phyloP scores from a whole-genome alignment of 2,888 invertebrate species.

The Trissoscelio sp. region DNA sequence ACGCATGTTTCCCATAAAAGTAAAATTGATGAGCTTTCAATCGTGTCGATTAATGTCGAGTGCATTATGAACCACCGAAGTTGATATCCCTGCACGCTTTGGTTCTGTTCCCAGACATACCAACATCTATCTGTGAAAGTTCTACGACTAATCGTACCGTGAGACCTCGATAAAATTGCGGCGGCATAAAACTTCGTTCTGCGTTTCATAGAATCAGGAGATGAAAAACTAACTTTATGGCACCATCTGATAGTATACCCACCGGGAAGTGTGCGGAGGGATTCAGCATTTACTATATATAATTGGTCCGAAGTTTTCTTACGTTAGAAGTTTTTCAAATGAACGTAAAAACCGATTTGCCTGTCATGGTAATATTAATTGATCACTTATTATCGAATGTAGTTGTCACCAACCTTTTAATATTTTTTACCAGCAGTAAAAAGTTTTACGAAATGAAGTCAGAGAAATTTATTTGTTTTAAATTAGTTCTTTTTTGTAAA shows the following conservation, averaged over 20 bases:
- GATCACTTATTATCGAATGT: conserved; percentile 16
- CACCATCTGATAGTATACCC: conserved; percentile 75
- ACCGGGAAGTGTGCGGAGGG: conserved; percentile 38
- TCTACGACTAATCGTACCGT: conserved; percentile 37
- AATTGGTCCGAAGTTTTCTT: conserved; percentile 71
- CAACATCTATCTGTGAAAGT: conserved; percentile 47
- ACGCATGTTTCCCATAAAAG: too few relatives aligned
- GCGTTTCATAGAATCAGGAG: conserved; percentile 70
- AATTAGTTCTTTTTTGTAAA: too few relatives aligned
- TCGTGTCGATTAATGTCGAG: conserved; percentile 41
- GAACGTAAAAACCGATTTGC: conserved; percentile 32
- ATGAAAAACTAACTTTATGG: conserved; percentile 77
- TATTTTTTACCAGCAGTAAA: too few relatives aligned
- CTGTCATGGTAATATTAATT: conserved; percentile 31
- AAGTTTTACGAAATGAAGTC: too few relatives aligned
- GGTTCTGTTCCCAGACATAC: conserved; percentile 4
- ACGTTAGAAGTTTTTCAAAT: conserved; percentile 30
- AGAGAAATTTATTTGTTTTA: too few relatives aligned
- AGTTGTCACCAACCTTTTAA: too few relatives aligned
- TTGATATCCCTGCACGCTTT: conserved; percentile 9
- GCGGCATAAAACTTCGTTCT: conserved; percentile 69
- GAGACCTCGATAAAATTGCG: conserved; percentile 56
- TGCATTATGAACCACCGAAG: conserved; percentile 5
- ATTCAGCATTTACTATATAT: conserved; percentile 73
- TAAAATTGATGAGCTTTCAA: neutral